A percentile compares a stretch with the other conserved stretches of the same genome.
Evolutionary conservation across 2,797 vertebrate genomes (phyloP).

Genomic region (Carcharodon carcharias): DNA sequence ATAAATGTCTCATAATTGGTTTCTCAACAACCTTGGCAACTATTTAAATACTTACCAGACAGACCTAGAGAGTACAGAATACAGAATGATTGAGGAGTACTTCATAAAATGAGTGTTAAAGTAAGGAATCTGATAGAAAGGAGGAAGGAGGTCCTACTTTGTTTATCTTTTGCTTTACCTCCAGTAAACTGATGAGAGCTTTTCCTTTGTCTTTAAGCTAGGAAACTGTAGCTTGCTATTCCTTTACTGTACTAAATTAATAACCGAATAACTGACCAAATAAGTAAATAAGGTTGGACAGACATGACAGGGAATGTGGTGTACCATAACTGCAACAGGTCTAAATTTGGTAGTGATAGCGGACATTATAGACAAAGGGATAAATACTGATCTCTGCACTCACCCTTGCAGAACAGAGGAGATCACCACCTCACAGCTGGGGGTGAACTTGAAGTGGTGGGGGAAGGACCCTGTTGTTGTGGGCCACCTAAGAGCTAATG

Average conservation of each 20-base stretch:
- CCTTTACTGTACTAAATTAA: not conserved
- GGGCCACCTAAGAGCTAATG: too few species aligned
- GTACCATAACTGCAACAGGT: not conserved
- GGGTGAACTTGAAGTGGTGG: too few species aligned
- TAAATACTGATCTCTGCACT: too few species aligned
- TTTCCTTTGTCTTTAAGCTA: not conserved
- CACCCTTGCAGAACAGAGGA: too few species aligned
- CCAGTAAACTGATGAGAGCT: not conserved
- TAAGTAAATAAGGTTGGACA: not conserved
- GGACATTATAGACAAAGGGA: too few species aligned
- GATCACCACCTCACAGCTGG: too few species aligned
- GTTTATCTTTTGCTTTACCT: not conserved
- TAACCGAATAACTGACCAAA: not conserved
- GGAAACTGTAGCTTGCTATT: not conserved
- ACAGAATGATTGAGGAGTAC: not conserved
- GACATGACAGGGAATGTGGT: not conserved
- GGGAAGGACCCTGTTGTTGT: too few species aligned
- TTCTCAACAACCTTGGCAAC: not conserved
- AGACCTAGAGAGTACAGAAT: not conserved
- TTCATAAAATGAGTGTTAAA: not conserved
- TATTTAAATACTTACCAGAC: not conserved
- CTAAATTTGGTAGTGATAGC: not conserved
- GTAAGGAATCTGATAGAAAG: not conserved
- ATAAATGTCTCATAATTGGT: not conserved
- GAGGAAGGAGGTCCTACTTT: not conserved